A percentile compares a stretch with the other conserved stretches of the same genome.
These are phyloP conservation scores for Paramormyrops kingsleyae DNA, from an alignment of 2,113 vertebrate species.

Conservation along the genomic window DNA sequence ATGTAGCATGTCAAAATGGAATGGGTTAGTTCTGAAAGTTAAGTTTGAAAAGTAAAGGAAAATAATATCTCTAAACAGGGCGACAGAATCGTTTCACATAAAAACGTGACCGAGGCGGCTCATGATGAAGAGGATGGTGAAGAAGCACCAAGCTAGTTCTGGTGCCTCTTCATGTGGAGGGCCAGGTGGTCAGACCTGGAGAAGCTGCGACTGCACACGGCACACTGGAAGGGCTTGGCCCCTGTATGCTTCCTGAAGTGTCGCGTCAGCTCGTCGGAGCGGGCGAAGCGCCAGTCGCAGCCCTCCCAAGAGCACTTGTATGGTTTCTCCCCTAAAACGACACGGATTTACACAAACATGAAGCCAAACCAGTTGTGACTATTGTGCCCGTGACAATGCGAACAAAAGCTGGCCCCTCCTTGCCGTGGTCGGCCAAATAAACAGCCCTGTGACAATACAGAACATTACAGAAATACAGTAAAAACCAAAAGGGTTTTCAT, in stretches of 20 bases:
- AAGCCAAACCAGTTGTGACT: background rate
- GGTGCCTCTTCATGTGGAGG: constrained; percentile 96
- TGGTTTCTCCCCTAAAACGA: constrained; percentile 82
- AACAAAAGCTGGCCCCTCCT: background rate
- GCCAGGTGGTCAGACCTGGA: constrained; percentile 96
- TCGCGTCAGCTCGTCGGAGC: constrained; percentile 93
- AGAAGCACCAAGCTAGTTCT: constrained; percentile 61
- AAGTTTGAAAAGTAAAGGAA: background rate
- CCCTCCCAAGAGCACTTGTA: constrained; percentile 96
- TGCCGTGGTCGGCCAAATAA: background rate
- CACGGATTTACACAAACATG: background rate
- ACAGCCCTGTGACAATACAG: background rate
- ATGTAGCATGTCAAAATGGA: background rate
- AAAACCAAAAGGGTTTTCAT: background rate
- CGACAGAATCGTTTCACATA: too few relatives aligned
- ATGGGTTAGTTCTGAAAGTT: background rate
- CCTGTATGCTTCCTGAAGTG: constrained; percentile 97
- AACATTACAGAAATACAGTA: background rate
- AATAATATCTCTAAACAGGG: background rate
- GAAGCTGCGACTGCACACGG: constrained; percentile 87
- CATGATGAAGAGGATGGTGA: background rate
- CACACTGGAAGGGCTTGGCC: constrained; percentile 91
- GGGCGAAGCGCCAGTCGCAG: constrained; percentile 93
- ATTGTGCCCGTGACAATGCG: background rate
- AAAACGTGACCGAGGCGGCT: background rate